These are phyloP conservation scores for Aurelia sp. DNA, from an alignment of 30 jellyfish, hydroid and myxozoan species.

Conservation along the genomic window DNA sequence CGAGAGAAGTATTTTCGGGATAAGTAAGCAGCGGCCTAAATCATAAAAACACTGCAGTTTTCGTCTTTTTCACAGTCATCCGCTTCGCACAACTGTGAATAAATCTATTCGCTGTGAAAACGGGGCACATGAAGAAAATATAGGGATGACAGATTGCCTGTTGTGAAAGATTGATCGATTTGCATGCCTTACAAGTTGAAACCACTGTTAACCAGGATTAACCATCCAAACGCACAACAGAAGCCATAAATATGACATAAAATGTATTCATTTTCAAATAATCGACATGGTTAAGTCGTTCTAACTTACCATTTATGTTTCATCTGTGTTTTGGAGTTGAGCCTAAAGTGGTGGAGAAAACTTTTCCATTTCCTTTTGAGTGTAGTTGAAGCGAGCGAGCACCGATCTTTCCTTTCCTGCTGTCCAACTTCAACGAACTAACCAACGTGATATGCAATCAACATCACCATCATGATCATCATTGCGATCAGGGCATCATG, in stretches of 20 bases:
- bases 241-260: conserved; percentile 24
- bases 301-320: too few species aligned
- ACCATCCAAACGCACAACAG: conserved; percentile 36
- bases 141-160: conserved; percentile 49
- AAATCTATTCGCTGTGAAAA: conserved; percentile 34
- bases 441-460: too few species aligned
- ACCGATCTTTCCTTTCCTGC: too few species aligned
- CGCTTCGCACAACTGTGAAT: conserved; percentile 54
- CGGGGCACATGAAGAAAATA: conserved; percentile 10
- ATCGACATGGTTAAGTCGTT: too few species aligned
- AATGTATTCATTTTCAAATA: too few species aligned
- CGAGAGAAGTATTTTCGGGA: neutral
- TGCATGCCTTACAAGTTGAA: conserved; percentile 67
- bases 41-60: neutral
- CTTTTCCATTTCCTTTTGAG: too few species aligned
- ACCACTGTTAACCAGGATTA: conserved; percentile 75
- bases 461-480: too few species aligned
- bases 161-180: conserved; percentile 60
- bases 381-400: too few species aligned
- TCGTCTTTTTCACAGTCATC: conserved; percentile 41
- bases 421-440: too few species aligned
- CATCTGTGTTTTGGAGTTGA: too few species aligned
- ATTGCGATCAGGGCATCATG: too few species aligned
- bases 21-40: neutral
- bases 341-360: too few species aligned